These are phyloP conservation scores for Teleogryllus occipitalis DNA, from an alignment of 1,140 invertebrate species.

Conservation along the genomic window DNA sequence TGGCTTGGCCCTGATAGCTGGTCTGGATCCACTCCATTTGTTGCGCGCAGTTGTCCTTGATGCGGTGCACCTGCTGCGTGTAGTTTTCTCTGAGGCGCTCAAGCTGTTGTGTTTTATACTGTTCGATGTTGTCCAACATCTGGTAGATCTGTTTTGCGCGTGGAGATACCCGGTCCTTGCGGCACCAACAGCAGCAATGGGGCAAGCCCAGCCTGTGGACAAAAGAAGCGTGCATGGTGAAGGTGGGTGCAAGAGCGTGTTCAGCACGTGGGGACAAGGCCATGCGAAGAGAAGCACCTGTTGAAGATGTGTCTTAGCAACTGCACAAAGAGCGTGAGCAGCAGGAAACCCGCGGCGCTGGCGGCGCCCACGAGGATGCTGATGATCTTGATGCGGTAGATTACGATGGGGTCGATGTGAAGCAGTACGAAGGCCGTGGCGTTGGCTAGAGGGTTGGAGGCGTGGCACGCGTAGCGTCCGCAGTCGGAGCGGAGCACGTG, in stretches of 20 bases:
- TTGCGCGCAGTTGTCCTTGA: slow-evolving; percentile 85
- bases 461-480: slow-evolving; percentile 81
- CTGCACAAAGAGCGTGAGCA: slow-evolving; percentile 67
- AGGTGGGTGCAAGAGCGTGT: no score
- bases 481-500: slow-evolving; percentile 64
- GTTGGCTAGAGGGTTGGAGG: slow-evolving; percentile 73
- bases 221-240: no score
- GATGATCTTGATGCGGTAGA: slow-evolving; percentile 71
- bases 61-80: slow-evolving; percentile 76
- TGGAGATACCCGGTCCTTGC: slow-evolving; percentile 55
- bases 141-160: slow-evolving; percentile 72
- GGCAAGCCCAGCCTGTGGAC: not conserved
- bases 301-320: slow-evolving; percentile 58
- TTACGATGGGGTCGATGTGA: slow-evolving; percentile 70
- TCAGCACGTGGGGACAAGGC: no score
- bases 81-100: slow-evolving; percentile 86
- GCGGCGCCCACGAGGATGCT: slow-evolving; percentile 73
- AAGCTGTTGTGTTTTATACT: slow-evolving; percentile 79
- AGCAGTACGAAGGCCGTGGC: slow-evolving; percentile 59
- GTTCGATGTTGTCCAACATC: slow-evolving; percentile 82
- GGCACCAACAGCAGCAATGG: slow-evolving; percentile 55
- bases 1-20: slow-evolving; percentile 80
- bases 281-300: slow-evolving; percentile 41
- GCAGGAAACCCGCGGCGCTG: slow-evolving; percentile 68
- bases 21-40: slow-evolving; percentile 90